Base-by-base conservation (phyloP, 2,113 vertebrate genomes). In the Hippocampus barbouri region DNA sequence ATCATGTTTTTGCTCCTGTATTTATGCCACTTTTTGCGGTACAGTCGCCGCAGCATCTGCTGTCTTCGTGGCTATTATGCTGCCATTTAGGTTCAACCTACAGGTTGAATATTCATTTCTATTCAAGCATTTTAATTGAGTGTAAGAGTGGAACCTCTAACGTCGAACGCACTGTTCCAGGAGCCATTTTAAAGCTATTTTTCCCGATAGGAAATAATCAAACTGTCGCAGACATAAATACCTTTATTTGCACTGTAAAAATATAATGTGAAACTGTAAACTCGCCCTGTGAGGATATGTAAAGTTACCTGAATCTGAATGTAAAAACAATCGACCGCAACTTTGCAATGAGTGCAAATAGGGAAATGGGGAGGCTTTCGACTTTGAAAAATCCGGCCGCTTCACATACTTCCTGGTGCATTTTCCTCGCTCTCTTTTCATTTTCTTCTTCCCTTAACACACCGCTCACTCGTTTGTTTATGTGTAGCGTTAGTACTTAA, bases 161-260 rank as follows among this genome's bases (percentile, higher is more conserved):
- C 4, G 27, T 34, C 27, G 25, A 60, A 60, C 59, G 14, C 11
- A 14, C 59, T 20, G 59, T 61, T 34, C 27, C 59, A 16, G 15
- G 27, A 34, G 34, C 14, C 27, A 34, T 61, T 61, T 61, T 20
- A 34, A 61, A 61, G 27, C 23, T 16, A 61, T 61, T 30, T 34
- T 8, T 34, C 59, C 59, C 59, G 27, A 34, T 34, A 61, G 27
- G 59, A 61, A 61, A 61, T 61, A 34, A 61, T 61, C 59, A 61
- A 61, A 61, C 27, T 61, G 59, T 61, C 59, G 59, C 27, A 61
- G 59, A 61, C 59, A 61, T 61, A 61, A 61, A 38, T 34, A 61
- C 16, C 59, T 61, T 61, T 61, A 61, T 61, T 61, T 34, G 15
- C 59, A 34, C 27, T 20, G 59, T 34, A 61, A 59, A 59, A 51